Conservation (phyloP, 2,113 vertebrate genomes). For the Capreolus pygargus region DNA sequence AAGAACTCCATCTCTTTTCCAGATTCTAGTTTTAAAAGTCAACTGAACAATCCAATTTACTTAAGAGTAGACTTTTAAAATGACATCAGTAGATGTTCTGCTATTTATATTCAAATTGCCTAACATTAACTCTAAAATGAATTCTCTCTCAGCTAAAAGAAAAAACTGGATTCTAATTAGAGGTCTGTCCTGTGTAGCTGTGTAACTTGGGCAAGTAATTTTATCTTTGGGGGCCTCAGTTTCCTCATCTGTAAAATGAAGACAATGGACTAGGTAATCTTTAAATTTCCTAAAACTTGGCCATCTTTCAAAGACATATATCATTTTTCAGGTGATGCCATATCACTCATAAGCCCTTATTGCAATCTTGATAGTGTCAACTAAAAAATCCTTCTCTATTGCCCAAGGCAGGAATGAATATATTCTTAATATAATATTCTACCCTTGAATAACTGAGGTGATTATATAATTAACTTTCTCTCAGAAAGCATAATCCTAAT, state of each 20-base stretch:
- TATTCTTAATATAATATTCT: slow-evolving; percentile 51
- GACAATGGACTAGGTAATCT: neutral
- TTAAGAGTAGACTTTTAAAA: neutral
- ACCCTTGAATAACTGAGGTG: slow-evolving; percentile 43
- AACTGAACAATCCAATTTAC: neutral
- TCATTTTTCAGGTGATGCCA: slow-evolving; percentile 14
- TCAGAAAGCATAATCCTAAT: slow-evolving; percentile 21
- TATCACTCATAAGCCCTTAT: neutral
- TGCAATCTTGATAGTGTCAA: neutral
- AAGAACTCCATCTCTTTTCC: neutral
- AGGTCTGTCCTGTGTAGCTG: neutral
- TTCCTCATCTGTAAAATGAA: neutral
- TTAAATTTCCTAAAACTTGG: neutral
- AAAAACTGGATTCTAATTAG: neutral
- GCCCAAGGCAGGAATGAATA: slow-evolving; percentile 42
- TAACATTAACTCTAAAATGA: slow-evolving; percentile 7
- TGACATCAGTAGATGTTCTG: neutral
- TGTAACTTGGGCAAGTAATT: neutral
- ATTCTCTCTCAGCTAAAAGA: neutral
- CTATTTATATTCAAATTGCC: neutral
- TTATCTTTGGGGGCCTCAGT: neutral
- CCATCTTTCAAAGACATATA: neutral
- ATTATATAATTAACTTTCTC: slow-evolving; percentile 45
- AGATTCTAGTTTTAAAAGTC: neutral
- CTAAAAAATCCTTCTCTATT: slow-evolving; percentile 27